Evolutionary conservation across 2,797 vertebrate genomes (phyloP).

Genomic region (Balearica regulorum): DNA sequence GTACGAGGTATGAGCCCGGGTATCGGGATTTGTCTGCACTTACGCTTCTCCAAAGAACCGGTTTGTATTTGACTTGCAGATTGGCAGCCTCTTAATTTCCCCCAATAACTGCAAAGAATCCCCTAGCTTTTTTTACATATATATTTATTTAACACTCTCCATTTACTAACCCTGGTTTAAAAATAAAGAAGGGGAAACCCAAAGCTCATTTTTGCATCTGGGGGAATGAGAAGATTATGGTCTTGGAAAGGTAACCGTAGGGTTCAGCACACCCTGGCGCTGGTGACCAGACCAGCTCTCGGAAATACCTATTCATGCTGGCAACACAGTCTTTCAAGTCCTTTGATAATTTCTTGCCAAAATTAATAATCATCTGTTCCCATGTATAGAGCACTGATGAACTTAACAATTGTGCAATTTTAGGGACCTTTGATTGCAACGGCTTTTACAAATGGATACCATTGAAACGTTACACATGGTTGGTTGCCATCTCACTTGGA

Average conservation of each 20-base stretch:
- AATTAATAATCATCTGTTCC: conserved; percentile 73
- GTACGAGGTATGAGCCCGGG: not conserved
- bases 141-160: conserved; percentile 10
- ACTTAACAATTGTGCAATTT: conserved; percentile 94
- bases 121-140: not conserved
- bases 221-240: conserved; percentile 29
- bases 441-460: conserved; percentile 99
- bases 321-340: conserved; percentile 74
- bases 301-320: conserved; percentile 83
- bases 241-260: conserved; percentile 38
- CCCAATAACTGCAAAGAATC: conserved; percentile 30
- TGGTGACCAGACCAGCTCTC: conserved; percentile 40
- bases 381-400: conserved; percentile 88
- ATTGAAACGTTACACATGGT: conserved; percentile 95
- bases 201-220: not conserved
- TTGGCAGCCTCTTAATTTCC: conserved; percentile 52
- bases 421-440: conserved; percentile 99
- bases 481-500: conserved; percentile 94
- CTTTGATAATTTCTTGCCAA: conserved; percentile 73
- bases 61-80: conserved; percentile 16
- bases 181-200: not conserved
- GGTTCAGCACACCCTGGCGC: not conserved
- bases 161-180: conserved; percentile 54
- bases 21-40: conserved; percentile 28
- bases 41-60: not conserved